These are phyloP conservation scores for Itoplectis maculator DNA, from an alignment of 2,888 invertebrate genomes.

Conservation along the genomic window DNA sequence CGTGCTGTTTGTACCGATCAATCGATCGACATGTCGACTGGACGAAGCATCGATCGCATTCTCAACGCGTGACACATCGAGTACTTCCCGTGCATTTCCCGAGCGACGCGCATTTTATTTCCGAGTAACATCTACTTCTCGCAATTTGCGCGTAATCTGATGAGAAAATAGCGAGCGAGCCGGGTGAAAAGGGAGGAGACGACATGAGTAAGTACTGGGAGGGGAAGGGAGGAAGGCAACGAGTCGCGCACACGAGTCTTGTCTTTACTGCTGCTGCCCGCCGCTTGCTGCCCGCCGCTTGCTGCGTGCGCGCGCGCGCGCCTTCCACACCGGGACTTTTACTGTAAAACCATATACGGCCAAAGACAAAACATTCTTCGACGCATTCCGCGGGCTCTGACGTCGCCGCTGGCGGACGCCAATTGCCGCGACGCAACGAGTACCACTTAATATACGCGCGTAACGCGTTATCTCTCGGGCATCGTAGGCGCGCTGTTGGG, in stretches of 20 bases:
- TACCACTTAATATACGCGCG: not conserved
- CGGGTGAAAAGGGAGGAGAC: not conserved
- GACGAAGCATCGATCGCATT: slow-evolving; percentile 14
- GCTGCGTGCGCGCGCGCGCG: not conserved
- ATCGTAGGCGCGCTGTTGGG: not conserved
- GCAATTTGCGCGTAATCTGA: slow-evolving; percentile 14
- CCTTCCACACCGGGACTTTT: slow-evolving; percentile 11
- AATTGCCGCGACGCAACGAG: no score
- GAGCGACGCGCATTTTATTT: not conserved
- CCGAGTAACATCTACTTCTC: slow-evolving; percentile 4
- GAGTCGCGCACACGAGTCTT: not conserved
- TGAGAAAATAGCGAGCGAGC: slow-evolving; percentile 10
- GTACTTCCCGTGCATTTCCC: not conserved
- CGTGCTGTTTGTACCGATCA: not conserved
- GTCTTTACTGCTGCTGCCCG: no score
- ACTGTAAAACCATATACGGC: slow-evolving; percentile 37
- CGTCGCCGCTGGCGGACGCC: not conserved
- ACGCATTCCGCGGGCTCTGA: not conserved
- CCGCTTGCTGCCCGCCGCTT: no score
- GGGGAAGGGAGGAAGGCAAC: not conserved
- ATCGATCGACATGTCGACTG: not conserved
- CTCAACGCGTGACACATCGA: slow-evolving; percentile 16
- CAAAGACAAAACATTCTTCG: slow-evolving; percentile 25
- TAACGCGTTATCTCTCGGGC: not conserved
- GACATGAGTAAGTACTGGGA: not conserved